These are phyloP conservation scores for Vanessa atalanta DNA, from an alignment of 1,140 invertebrate genomes.

Conservation along the genomic window DNA sequence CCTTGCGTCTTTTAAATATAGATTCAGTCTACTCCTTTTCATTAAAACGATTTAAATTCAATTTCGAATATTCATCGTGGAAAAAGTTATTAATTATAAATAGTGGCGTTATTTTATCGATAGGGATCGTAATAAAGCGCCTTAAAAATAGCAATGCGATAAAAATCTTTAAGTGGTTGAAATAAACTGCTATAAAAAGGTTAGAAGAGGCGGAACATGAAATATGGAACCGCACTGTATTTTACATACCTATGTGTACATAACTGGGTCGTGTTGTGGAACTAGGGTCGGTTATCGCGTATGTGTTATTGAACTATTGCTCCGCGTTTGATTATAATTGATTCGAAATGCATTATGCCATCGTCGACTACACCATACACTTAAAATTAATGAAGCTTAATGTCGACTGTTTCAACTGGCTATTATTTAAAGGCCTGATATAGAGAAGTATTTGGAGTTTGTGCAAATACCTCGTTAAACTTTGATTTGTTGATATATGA, in stretches of 20 bases:
- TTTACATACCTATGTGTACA: no score
- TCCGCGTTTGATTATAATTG: not conserved
- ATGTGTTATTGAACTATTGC: not conserved
- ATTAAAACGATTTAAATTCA: no score
- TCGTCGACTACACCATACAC: not conserved
- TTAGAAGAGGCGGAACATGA: not conserved
- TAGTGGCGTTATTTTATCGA: not conserved
- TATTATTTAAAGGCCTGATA: not conserved
- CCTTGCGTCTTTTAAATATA: no score
- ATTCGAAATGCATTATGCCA: not conserved
- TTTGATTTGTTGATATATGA: not conserved
- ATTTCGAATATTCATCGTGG: no score
- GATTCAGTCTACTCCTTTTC: no score
- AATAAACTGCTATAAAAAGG: constrained; percentile 10
- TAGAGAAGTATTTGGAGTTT: not conserved
- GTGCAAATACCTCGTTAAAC: no score
- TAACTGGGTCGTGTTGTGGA: not conserved
- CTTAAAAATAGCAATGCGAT: constrained; percentile 2
- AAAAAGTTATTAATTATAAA: no score
- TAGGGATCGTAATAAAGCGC: not conserved
- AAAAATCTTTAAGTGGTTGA: not conserved
- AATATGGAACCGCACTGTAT: constrained; percentile 3
- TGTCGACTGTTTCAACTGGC: not conserved
- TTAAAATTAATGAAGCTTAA: not conserved
- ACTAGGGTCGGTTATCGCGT: not conserved